A percentile compares a stretch with the other conserved stretches of the same genome.
phyloP scores from a whole-genome alignment of 2,113 vertebrate genomes.

The Bettongia penicillata region DNA sequence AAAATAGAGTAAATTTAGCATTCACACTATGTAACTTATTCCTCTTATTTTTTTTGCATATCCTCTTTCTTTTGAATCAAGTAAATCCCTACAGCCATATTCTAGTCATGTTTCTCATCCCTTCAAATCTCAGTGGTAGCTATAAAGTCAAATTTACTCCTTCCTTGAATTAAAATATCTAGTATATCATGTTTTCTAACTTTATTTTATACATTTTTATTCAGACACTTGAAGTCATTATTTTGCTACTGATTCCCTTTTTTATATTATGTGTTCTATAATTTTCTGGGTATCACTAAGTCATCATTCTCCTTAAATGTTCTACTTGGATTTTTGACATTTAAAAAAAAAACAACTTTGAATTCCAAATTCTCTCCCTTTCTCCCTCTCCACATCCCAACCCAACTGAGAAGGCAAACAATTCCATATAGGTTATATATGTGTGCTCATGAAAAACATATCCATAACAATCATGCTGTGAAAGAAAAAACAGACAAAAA shows the following conservation, averaged over 20 bases:
- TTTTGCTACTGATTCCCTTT: background rate
- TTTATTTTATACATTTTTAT: background rate
- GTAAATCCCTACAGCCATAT: background rate
- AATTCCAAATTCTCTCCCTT: too few species aligned
- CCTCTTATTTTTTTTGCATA: background rate
- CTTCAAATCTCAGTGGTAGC: background rate
- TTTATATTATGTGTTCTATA: background rate
- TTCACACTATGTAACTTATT: background rate
- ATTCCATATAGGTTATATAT: too few species aligned
- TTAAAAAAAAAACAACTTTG: too few species aligned
- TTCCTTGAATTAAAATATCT: background rate
- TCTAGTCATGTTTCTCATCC: background rate
- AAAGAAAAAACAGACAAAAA: too few species aligned
- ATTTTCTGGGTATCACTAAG: background rate
- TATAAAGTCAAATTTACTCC: background rate
- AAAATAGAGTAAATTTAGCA: background rate
- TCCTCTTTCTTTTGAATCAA: background rate
- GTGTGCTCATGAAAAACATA: too few species aligned
- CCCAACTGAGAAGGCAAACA: too few species aligned
- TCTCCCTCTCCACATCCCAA: too few species aligned
- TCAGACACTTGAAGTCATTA: background rate
- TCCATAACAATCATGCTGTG: too few species aligned
- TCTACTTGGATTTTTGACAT: too few species aligned
- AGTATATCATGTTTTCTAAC: background rate
- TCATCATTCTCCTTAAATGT: background rate